Base-by-base conservation (phyloP, 2,113 vertebrate species). In the Arizona elegans region DNA sequence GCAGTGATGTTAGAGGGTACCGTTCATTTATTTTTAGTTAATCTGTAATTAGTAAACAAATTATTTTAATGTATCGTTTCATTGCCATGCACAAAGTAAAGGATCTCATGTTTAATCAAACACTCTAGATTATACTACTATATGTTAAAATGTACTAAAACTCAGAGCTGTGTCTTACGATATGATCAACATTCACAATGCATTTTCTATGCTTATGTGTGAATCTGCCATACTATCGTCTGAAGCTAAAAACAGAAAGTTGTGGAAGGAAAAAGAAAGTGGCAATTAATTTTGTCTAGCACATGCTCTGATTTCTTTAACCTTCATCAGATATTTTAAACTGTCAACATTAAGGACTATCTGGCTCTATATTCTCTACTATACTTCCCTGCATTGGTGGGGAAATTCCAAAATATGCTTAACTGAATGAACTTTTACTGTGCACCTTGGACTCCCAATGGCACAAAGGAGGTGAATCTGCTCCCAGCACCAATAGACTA, bases 41-140 rank as follows among this genome's bases (percentile, higher is more conserved):
- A 23, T 87, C 91, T 93, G 81, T 94, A 95, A 95, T 94, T 94
- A 94, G 58, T 23, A 91, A 53, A 95, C 90, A 94, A 95, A 2
- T 55, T 91, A 86, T 94, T 92, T 86, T 94, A 13, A 93, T 23
- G 23, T 55, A 95, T 19, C 86, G 29, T 93, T 92, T 7, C 10
- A 91, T 33, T 38, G 89, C 92, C 90, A 52, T 56, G 89, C 88
- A 86, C 87, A 95, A 94, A 89, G 91, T 53, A 89, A 87, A 24
- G 70, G 1, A 91, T 26, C 58, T 91, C 1, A 87, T 85, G 90
- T 50, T 95, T 93, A 96, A 85, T 0, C 50, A 65, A 21, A 88
- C 9, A n/a, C 90, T 91, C 90, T 89, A 11, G 38, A 86, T 3
- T 24, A 95, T 92, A 58, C 86, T 70, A 70, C 29, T 70, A n/a